Evolutionary conservation across 2,797 vertebrate species (phyloP).

Genomic region (Bradypodion pumilum): DNA sequence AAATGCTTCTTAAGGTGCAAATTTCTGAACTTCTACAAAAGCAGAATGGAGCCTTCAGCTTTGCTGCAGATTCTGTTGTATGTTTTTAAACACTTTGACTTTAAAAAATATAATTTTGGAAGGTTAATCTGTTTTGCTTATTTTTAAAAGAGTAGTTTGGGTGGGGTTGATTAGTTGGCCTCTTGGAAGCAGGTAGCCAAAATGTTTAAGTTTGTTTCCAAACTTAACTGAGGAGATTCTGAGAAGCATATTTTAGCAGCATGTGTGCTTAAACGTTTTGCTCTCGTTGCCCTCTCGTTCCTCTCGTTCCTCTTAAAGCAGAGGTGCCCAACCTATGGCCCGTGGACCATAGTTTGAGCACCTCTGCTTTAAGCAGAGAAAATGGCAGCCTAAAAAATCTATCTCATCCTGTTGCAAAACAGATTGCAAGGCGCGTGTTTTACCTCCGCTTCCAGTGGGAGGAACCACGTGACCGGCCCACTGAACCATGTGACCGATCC

Average conservation of each 20-base stretch:
- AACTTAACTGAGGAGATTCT: background rate
- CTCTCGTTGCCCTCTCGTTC: background rate
- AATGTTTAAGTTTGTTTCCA: background rate
- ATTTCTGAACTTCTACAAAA: background rate
- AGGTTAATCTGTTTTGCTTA: background rate
- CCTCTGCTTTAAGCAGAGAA: too few relatives aligned
- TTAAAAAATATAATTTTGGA: background rate
- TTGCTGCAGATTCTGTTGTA: background rate
- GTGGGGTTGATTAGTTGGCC: background rate
- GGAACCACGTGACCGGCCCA: too few relatives aligned
- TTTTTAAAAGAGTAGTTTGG: background rate
- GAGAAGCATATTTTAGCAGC: fast-evolving
- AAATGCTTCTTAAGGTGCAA: background rate
- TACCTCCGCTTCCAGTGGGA: too few relatives aligned
- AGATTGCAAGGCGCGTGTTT: too few relatives aligned
- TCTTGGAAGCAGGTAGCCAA: background rate
- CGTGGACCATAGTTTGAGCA: too few relatives aligned
- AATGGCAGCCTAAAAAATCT: too few relatives aligned
- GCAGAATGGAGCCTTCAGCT: background rate
- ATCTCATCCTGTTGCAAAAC: too few relatives aligned
- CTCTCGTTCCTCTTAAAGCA: background rate
- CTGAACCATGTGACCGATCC: too few relatives aligned
- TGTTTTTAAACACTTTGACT: background rate
- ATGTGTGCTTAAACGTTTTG: background rate
- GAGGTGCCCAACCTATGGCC: too few relatives aligned